These are phyloP conservation scores for Hemiscyllium ocellatum DNA, from an alignment of 2,113 vertebrate species.

Conservation along the genomic window DNA sequence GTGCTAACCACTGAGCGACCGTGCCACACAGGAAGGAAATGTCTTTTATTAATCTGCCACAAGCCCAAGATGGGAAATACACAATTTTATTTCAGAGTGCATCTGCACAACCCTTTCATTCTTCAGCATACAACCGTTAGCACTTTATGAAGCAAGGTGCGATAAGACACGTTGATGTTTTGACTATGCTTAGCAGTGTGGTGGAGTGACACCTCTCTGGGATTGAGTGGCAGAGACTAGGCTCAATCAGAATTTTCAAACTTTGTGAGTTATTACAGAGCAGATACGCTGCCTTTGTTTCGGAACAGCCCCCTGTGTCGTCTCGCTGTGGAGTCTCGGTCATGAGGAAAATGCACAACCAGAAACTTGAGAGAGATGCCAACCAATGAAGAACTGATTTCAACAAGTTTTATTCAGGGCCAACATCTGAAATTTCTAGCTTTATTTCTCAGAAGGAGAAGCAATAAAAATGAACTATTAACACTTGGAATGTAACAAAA, in stretches of 20 bases:
- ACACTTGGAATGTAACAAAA: no score
- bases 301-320: neutral
- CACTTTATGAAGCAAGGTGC: neutral
- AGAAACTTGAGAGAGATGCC: neutral
- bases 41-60: neutral
- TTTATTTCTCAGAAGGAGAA: no score
- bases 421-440: neutral
- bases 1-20: no score
- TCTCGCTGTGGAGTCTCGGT: neutral
- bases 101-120: neutral
- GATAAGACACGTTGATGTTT: no score
- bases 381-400: neutral
- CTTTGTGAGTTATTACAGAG: neutral
- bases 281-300: neutral
- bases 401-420: neutral
- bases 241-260: neutral
- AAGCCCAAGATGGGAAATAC: neutral
- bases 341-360: neutral
- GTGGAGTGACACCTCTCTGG: neutral
- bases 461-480: no score
- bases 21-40: neutral
- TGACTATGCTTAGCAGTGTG: neutral
- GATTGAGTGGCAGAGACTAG: neutral
- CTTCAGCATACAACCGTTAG: neutral
- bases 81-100: neutral